These are phyloP conservation scores for Ancistrus triradiatus DNA, from an alignment of 2,113 vertebrate genomes.

Conservation along the genomic window DNA sequence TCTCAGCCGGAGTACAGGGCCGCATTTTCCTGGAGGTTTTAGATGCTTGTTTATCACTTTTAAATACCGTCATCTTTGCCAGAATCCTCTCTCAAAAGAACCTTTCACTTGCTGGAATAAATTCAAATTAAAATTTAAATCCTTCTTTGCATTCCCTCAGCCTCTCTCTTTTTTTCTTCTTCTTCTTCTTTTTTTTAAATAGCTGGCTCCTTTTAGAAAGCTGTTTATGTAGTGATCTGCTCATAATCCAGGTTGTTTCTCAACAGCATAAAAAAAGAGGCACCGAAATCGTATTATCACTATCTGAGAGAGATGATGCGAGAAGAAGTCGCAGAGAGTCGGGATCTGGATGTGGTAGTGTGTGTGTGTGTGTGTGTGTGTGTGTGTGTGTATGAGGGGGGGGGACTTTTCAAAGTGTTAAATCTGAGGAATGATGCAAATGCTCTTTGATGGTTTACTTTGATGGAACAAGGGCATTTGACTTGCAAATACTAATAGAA, in stretches of 20 bases:
- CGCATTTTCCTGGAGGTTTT: slow-evolving; percentile 76
- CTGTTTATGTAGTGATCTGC: slow-evolving; percentile 83
- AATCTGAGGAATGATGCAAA: slow-evolving; percentile 61
- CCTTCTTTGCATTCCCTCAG: slow-evolving; percentile 83
- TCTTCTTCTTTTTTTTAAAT: slow-evolving; percentile 69
- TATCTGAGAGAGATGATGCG: slow-evolving; percentile 80
- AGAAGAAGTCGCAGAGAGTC: slow-evolving; percentile 77
- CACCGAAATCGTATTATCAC: slow-evolving; percentile 82
- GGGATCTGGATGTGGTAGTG: slow-evolving; percentile 63
- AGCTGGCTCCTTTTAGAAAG: slow-evolving; percentile 83
- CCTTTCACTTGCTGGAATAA: slow-evolving; percentile 84
- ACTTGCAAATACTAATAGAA: slow-evolving; percentile 67
- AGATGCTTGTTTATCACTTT: slow-evolving; percentile 84
- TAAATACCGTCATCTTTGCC: slow-evolving; percentile 82
- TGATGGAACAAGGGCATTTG: slow-evolving; percentile 58
- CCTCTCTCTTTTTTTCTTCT: slow-evolving; percentile 52
- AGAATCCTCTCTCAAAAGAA: slow-evolving; percentile 83
- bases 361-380: no score
- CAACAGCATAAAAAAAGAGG: slow-evolving; percentile 64
- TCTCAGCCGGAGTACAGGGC: slow-evolving; percentile 56
- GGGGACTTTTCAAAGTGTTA: slow-evolving; percentile 69
- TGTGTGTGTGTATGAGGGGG: slow-evolving; percentile 58
- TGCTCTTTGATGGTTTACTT: slow-evolving; percentile 62
- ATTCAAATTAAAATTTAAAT: slow-evolving; percentile 87
- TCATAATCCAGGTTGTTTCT: slow-evolving; percentile 86